phyloP scores from a whole-genome alignment of 2,888 invertebrate species.

The Abrostola triplasia region DNA sequence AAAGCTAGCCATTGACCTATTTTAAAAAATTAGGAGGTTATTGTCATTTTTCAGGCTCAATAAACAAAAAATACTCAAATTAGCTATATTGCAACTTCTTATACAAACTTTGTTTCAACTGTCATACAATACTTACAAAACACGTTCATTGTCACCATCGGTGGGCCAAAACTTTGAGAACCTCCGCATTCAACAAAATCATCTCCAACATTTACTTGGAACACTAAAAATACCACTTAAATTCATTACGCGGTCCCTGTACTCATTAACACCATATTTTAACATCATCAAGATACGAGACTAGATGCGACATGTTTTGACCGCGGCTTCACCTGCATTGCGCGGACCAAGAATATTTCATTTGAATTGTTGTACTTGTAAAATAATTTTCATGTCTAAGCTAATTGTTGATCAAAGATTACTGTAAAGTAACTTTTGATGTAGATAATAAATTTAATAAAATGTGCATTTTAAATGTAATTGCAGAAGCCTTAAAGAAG shows the following conservation, averaged over 20 bases:
- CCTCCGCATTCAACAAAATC: slow-evolving; percentile 6
- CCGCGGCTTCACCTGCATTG: not conserved
- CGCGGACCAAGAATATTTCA: not conserved
- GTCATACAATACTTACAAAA: no score
- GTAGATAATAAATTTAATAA: not conserved
- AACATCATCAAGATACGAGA: not conserved
- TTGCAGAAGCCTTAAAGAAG: no score
- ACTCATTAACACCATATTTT: slow-evolving; percentile 8
- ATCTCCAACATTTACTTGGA: slow-evolving; percentile 3
- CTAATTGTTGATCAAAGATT: slow-evolving; percentile 1
- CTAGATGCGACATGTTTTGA: not conserved
- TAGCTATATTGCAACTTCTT: no score
- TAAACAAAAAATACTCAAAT: no score
- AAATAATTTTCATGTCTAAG: not conserved
- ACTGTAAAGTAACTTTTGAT: not conserved
- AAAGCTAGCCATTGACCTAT: no score
- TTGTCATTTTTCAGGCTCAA: no score
- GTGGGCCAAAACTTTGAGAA: no score
- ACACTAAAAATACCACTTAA: slow-evolving; percentile 16
- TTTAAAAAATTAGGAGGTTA: no score
- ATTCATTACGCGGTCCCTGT: slow-evolving; percentile 8
- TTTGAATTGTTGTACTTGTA: not conserved
- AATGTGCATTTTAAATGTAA: no score
- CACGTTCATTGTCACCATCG: no score
- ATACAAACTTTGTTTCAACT: no score